These are phyloP conservation scores for Scaptomyza polygonia DNA, from an alignment of 2,888 invertebrate genomes.

Conservation along the genomic window DNA sequence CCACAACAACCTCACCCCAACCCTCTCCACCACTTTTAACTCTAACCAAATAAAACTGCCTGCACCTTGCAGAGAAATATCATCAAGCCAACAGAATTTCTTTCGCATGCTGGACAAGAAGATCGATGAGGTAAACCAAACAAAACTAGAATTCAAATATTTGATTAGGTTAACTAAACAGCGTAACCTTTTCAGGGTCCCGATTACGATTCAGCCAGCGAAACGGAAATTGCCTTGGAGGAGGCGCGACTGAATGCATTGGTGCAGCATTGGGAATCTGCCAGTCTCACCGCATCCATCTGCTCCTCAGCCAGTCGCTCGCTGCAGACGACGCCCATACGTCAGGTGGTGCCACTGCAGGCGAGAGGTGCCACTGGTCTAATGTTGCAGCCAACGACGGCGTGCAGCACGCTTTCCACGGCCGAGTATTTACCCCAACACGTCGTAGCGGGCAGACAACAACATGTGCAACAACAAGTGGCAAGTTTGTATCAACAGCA, in stretches of 20 bases:
- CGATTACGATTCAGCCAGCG: slow-evolving; percentile 92
- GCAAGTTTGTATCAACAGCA: slow-evolving; percentile 33
- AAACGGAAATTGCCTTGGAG: slow-evolving; percentile 89
- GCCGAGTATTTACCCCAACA: slow-evolving; percentile 84
- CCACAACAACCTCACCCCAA: too few species aligned
- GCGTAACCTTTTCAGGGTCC: slow-evolving; percentile 87
- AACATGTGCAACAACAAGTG: slow-evolving; percentile 26
- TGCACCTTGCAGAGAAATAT: slow-evolving; percentile 90
- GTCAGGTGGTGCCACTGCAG: slow-evolving; percentile 83
- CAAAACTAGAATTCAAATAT: background rate
- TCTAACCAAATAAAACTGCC: slow-evolving; percentile 61
- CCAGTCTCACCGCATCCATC: slow-evolving; percentile 86
- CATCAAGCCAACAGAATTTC: slow-evolving; percentile 95
- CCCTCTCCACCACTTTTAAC: too few species aligned
- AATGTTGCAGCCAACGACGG: slow-evolving; percentile 67
- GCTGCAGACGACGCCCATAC: slow-evolving; percentile 85
- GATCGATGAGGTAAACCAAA: slow-evolving; percentile 90
- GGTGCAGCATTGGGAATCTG: slow-evolving; percentile 91
- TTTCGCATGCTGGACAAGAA: slow-evolving; percentile 97
- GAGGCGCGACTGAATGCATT: slow-evolving; percentile 88
- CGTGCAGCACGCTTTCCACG: slow-evolving; percentile 54
- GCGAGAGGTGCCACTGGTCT: slow-evolving; percentile 47
- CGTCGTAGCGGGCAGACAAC: slow-evolving; percentile 66
- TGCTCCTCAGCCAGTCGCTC: slow-evolving; percentile 86
- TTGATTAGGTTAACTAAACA: too few species aligned